Evolutionary conservation across 2,113 vertebrate species (phyloP).

Genomic region (Tympanuchus pallidicinctus): DNA sequence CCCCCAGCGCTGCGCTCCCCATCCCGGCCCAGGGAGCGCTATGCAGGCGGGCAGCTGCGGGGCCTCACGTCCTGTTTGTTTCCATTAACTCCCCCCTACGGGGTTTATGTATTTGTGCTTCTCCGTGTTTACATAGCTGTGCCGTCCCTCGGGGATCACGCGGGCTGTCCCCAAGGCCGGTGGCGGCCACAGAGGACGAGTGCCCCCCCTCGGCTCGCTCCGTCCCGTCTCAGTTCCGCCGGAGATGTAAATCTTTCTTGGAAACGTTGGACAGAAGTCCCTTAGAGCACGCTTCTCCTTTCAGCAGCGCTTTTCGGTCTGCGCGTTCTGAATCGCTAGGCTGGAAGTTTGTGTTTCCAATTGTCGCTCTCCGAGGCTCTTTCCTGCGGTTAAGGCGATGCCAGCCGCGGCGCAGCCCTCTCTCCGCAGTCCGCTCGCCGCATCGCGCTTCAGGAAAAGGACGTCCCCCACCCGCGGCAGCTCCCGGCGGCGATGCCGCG

Average conservation of each 20-base stretch:
- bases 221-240: neutral
- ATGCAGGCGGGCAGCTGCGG: slow-evolving; percentile 16
- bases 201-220: neutral
- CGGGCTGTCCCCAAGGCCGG: neutral
- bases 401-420: neutral
- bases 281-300: slow-evolving; percentile 4
- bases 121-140: slow-evolving; percentile 27
- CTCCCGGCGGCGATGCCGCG: neutral
- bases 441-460: neutral
- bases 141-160: neutral
- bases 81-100: slow-evolving; percentile 29
- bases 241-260: slow-evolving; percentile 6
- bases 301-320: slow-evolving; percentile 9
- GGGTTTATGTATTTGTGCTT: slow-evolving; percentile 27
- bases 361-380: slow-evolving; percentile 21
- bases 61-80: slow-evolving; percentile 22
- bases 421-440: neutral
- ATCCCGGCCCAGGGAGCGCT: neutral
- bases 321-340: neutral
- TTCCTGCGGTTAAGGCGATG: neutral
- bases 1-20: neutral
- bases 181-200: neutral
- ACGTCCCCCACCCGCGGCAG: neutral
- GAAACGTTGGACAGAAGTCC: neutral
- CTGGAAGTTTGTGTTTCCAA: slow-evolving; percentile 54